phyloP scores from a whole-genome alignment of 2,797 vertebrate genomes.

The Bufotes viridis region DNA sequence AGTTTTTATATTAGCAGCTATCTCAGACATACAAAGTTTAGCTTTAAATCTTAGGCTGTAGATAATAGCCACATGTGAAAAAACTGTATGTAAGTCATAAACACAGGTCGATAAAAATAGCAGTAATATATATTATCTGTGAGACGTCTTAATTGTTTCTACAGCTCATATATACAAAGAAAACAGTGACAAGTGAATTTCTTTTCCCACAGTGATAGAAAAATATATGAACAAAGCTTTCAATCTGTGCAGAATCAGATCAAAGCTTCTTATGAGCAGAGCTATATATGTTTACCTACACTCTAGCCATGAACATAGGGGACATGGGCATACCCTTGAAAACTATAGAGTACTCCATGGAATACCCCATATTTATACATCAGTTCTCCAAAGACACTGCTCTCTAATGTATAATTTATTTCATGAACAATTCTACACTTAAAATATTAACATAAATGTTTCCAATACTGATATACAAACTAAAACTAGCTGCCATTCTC shows the following conservation, averaged over 20 bases:
- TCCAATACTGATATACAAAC: not conserved
- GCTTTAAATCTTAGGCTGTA: slow-evolving; percentile 77
- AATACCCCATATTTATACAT: not conserved
- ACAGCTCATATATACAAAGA: slow-evolving; percentile 67
- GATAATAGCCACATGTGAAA: slow-evolving; percentile 72
- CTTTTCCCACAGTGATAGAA: slow-evolving; percentile 63
- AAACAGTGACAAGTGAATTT: slow-evolving; percentile 55
- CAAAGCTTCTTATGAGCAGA: not conserved
- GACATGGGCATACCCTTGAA: not conserved
- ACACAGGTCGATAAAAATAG: slow-evolving; percentile 77
- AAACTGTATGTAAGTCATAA: slow-evolving; percentile 69
- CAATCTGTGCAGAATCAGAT: not conserved
- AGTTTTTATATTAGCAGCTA: slow-evolving; percentile 79
- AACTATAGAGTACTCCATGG: not conserved
- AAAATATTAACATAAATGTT: not conserved
- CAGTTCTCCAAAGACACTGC: not conserved
- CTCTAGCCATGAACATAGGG: not conserved
- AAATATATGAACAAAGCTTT: not conserved
- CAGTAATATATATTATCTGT: slow-evolving; percentile 69
- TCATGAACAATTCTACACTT: not conserved
- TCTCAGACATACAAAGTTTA: slow-evolving; percentile 82
- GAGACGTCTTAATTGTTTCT: slow-evolving; percentile 68
- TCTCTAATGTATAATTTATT: not conserved
- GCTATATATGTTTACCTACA: not conserved
- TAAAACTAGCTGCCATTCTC: slow-evolving; percentile 8